Base-by-base conservation (phyloP, 92 coral and sea anemone species). In the Siderastrea radians region DNA sequence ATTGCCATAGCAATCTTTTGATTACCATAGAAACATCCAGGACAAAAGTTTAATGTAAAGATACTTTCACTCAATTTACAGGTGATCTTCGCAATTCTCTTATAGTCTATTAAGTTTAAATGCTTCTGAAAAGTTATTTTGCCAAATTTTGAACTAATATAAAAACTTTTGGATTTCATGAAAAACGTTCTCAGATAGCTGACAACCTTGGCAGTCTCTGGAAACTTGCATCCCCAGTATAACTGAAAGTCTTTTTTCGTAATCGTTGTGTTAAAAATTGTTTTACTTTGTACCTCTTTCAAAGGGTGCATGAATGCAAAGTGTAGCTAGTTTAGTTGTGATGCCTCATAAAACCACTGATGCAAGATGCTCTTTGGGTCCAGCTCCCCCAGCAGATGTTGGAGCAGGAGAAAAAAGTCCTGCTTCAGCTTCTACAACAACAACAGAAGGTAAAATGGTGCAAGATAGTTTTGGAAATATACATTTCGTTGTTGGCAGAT, bases 11-110 rank as follows among this genome's bases (percentile, higher is more conserved):
- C 83, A 89, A 92, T 92, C 58, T 84, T 74, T 7, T 87, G 77
- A 92, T 92, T 78, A 82, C 93, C 95, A 92, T 92, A 92, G 95
- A 92, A 92, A 92, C 95, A 73, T 60, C 49, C 48, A 71, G 45
- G 50, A 49, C 68, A 26, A 50, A 19, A 48, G 44, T 57, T 44
- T 53, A 11, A 26, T 54, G 14, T 74, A 47, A 17, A 8, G 3
- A 19, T 6, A 38, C 38, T 26, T 38, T 12, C 7, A 26, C 66
- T 61, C 4, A 3, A 2, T 16, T 61, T 14, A 19, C 38, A 15
- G 13, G 15, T 61, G 66, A 0, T 61, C 17, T 61, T 13, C 16
- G 1, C 5, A 11, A 11, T 61, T 13, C 17, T 61, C 3, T 61
- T 5, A 16, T 13, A 14, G 26, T 61, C 19, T 16, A 14, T 16